phyloP scores from a whole-genome alignment of 2,113 vertebrate genomes.

The Melanocharis versteri region DNA sequence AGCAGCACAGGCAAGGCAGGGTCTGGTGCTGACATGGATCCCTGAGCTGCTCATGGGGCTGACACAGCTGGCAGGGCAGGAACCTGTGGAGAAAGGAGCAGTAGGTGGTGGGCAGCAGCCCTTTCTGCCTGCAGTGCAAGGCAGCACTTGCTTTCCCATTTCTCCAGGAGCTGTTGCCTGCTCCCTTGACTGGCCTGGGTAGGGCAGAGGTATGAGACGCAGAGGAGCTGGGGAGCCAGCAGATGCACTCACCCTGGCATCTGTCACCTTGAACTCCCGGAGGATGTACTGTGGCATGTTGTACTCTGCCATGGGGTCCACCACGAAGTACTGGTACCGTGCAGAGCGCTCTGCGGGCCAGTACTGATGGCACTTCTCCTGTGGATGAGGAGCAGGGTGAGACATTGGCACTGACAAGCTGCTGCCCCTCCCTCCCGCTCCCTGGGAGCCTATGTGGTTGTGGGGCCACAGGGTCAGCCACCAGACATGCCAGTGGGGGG shows the following conservation, averaged over 20 bases:
- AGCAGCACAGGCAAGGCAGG: not conserved
- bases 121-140: not conserved
- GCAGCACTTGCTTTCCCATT: not conserved
- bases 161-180: not conserved
- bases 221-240: not conserved
- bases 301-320: conserved; percentile 98
- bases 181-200: not conserved
- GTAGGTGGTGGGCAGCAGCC: not conserved
- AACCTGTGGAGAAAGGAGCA: not conserved
- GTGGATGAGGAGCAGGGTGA: not conserved
- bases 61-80: not conserved
- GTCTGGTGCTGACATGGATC: not conserved
- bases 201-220: not conserved
- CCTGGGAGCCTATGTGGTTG: not conserved
- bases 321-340: conserved; percentile 96
- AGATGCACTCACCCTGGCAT: conserved; percentile 84
- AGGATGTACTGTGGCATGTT: conserved; percentile 99
- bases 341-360: conserved; percentile 96
- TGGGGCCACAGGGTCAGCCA: not conserved
- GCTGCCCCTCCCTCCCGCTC: not conserved
- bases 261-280: conserved; percentile 96
- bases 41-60: not conserved
- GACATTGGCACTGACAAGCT: not conserved
- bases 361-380: conserved; percentile 99
- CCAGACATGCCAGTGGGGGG: not conserved